These are phyloP conservation scores for Toxotes jaculatrix DNA, from an alignment of 2,113 vertebrate genomes.

Conservation along the genomic window DNA sequence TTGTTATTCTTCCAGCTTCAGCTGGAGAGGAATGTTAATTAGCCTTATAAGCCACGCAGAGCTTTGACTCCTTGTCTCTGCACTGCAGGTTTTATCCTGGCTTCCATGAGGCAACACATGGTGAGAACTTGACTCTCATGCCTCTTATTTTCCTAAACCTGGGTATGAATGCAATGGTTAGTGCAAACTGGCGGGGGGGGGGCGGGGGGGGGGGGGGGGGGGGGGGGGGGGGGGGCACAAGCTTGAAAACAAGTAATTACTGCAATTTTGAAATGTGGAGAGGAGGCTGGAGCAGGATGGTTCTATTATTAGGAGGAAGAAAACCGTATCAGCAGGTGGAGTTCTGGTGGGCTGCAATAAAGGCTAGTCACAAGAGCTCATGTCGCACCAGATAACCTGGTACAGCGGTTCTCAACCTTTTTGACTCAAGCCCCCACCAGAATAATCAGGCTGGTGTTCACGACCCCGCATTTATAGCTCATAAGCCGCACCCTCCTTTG, in stretches of 20 bases:
- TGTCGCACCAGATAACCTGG: too few relatives aligned
- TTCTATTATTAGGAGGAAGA: background rate
- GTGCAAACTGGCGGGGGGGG: too few relatives aligned
- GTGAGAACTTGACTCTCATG: constrained; percentile 28
- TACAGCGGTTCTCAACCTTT: too few relatives aligned
- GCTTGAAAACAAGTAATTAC: constrained; percentile 12
- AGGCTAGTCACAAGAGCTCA: constrained; percentile 15
- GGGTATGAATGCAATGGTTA: constrained; percentile 1
- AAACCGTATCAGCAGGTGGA: background rate
- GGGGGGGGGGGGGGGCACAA: background rate
- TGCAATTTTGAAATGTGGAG: constrained; percentile 1
- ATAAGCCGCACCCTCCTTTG: too few relatives aligned
- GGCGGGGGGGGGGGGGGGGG: too few relatives aligned
- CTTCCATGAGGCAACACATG: constrained; percentile 19
- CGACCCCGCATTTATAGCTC: too few relatives aligned
- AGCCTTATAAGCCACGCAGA: constrained; percentile 49
- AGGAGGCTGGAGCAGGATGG: background rate
- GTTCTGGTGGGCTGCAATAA: background rate
- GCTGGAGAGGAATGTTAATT: constrained; percentile 66
- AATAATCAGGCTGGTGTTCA: too few relatives aligned
- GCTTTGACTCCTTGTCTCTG: constrained; percentile 50
- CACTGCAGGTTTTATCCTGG: constrained; percentile 57
- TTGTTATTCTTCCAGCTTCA: constrained; percentile 60
- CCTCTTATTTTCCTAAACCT: constrained; percentile 39
- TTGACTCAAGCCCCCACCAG: too few relatives aligned